A percentile compares a stretch with the other conserved stretches of the same genome.
Conservation (phyloP, 2,797 vertebrate species). For the Rhinatrema bivittatum region DNA sequence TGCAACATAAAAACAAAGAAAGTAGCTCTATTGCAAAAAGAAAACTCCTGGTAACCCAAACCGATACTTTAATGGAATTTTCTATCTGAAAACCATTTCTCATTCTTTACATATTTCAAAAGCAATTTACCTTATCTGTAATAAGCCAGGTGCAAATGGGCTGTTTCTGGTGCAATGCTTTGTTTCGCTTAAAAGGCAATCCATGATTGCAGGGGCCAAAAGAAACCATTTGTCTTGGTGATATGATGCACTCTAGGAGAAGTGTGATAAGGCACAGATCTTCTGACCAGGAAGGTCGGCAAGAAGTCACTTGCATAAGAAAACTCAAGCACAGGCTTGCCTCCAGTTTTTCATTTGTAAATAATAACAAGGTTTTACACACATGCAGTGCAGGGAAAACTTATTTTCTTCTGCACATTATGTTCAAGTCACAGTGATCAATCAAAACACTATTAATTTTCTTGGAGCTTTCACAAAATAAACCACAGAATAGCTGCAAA, state of each 20-base stretch:
- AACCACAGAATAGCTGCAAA: too few relatives aligned
- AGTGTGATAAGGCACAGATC: not conserved
- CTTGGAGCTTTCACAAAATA: constrained; percentile 1
- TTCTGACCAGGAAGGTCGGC: not conserved
- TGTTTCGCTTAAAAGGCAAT: not conserved
- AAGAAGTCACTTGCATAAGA: too few relatives aligned
- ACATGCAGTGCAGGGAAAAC: not conserved
- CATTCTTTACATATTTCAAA: not conserved
- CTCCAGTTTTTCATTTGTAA: not conserved
- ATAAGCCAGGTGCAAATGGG: not conserved
- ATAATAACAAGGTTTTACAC: not conserved
- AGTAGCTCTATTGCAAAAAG: too few relatives aligned
- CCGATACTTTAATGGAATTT: constrained; percentile 15
- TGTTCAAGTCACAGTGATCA: constrained; percentile 3
- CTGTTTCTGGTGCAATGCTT: not conserved
- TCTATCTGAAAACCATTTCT: constrained; percentile 2
- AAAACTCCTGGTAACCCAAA: constrained; percentile 4
- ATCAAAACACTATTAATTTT: constrained; percentile 13
- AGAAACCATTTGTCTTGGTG: not conserved
- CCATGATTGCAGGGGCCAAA: not conserved
- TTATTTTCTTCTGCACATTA: constrained; percentile 7
- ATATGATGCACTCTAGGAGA: not conserved
- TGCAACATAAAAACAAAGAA: too few relatives aligned
- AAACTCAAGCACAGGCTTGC: too few relatives aligned
- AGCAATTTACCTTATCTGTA: not conserved